These are phyloP conservation scores for Dendrocopos noguchii DNA, from an alignment of 2,113 vertebrate genomes.

Conservation along the genomic window DNA sequence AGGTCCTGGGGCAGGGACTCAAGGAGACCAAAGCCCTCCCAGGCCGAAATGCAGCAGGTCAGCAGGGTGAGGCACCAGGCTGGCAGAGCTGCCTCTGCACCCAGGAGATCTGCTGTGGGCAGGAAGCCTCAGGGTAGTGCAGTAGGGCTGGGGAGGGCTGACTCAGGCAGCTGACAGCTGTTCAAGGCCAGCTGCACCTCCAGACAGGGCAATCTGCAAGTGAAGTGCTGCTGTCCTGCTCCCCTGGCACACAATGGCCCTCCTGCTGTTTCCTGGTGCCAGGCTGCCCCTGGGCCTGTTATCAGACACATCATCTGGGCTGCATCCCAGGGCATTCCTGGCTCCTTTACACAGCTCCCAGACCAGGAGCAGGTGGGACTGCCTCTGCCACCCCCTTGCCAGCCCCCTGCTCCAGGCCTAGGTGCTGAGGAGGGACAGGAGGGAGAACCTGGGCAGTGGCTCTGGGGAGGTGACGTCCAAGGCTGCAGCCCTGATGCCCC, in stretches of 20 bases:
- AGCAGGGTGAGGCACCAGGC: background rate
- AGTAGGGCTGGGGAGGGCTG: background rate
- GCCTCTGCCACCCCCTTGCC: background rate
- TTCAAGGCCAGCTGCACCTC: background rate
- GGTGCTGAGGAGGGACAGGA: background rate
- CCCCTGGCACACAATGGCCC: background rate
- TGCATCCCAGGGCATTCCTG: background rate
- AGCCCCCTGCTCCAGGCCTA: background rate
- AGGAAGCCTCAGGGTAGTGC: background rate
- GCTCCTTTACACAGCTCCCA: background rate
- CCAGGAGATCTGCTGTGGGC: background rate
- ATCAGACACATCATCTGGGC: background rate
- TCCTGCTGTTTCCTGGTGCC: background rate
- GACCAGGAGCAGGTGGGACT: too few relatives aligned
- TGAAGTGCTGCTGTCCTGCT: background rate
- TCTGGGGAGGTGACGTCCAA: slow-evolving; percentile 80
- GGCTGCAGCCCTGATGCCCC: slow-evolving; percentile 56
- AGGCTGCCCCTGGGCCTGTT: background rate
- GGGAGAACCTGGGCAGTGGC: slow-evolving; percentile 76
- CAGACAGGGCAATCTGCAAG: background rate
- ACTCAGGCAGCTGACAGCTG: background rate
- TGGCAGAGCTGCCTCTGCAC: background rate
- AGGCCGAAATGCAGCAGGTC: background rate
- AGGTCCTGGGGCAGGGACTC: background rate
- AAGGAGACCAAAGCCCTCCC: background rate